Percentiles rank a stretch among this genome's conserved stretches.
These are phyloP conservation scores for Leptobrachium ailaonicum DNA, from an alignment of 2,113 vertebrate genomes.

Conservation along the genomic window DNA sequence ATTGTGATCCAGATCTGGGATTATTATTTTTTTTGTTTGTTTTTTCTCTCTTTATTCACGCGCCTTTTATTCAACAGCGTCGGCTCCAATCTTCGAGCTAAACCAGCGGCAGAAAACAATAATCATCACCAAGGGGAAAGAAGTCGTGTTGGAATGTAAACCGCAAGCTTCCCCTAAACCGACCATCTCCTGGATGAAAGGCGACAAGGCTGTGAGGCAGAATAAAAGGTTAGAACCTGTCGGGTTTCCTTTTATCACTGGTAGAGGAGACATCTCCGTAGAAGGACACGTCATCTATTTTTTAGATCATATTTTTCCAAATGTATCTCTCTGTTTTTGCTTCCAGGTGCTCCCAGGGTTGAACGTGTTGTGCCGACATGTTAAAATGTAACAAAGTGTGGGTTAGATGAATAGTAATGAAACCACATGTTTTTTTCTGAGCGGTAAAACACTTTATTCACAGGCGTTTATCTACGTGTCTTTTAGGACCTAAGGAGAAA, in stretches of 20 bases:
- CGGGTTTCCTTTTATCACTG: conserved; percentile 27
- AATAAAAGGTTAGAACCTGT: conserved; percentile 81
- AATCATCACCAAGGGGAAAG: conserved; percentile 84
- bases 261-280: background rate
- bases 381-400: too few species aligned
- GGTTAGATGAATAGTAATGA: too few species aligned
- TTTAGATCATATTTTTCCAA: too few species aligned
- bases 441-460: too few species aligned
- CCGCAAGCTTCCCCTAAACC: conserved; percentile 90
- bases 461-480: too few species aligned
- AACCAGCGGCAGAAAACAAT: conserved; percentile 77
- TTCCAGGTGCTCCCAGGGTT: background rate
- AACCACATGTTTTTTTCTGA: too few species aligned
- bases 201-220: conserved; percentile 75
- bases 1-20: background rate
- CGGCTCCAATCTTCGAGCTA: conserved; percentile 80
- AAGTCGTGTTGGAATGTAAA: conserved; percentile 84
- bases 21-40: conserved; percentile 1
- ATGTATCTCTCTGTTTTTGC: background rate
- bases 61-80: conserved; percentile 68
- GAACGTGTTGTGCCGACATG: too few species aligned
- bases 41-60: background rate
- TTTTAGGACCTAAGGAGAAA: too few species aligned
- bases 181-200: conserved; percentile 87
- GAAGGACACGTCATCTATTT: background rate